Evolutionary conservation across 2,888 invertebrate species (phyloP), one percentile per base, ranked within the genome.

Genomic region (Eurois occulta): DNA sequence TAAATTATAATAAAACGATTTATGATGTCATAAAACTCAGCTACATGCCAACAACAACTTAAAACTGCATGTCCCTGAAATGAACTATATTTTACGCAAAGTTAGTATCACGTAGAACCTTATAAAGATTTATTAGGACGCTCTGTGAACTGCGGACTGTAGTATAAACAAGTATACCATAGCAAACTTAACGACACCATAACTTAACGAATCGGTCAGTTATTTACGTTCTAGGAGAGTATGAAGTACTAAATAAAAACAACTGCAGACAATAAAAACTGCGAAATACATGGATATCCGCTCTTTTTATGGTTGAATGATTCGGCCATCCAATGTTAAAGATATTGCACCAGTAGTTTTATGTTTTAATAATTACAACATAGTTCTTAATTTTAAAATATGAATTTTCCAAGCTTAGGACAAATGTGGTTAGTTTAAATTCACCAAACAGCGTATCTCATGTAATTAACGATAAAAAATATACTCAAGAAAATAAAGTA

Each of bases 141-240:
- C 11, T 71, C 13, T 46, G 52, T 16, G 52, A 72, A 77, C 79
- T 77, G n/a, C 35, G 28, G 28, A 18, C 43, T 65, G n/a, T 13
- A 11, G 10, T 7, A n/a, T 55, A 52, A 24, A n/a, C 55, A 5
- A 16, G 24, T 38, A 28, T 11, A 55, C 46, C 41, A 43, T 10
- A 32, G 38, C 4, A 32, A 60, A 18, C 10, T 32, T 58, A 77
- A 77, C 46, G 67, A 41, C 60, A 67, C 68, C 38, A 78, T 80
- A 62, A 79, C 32, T 69, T 69, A 46, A 69, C 28, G 13, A 43
- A 62, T 28, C 32, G 62, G 77, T 70, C 77, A 64, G 70, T 70
- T 35, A 52, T 52, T 43, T 62, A 62, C 48, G 35, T 79, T 64
- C 18, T 43, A 70, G 18, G 35, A 24, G 24, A 24, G 24, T 21